Base-by-base conservation (phyloP, 1,140 invertebrate species). In the Drosophila sulfurigaster region DNA sequence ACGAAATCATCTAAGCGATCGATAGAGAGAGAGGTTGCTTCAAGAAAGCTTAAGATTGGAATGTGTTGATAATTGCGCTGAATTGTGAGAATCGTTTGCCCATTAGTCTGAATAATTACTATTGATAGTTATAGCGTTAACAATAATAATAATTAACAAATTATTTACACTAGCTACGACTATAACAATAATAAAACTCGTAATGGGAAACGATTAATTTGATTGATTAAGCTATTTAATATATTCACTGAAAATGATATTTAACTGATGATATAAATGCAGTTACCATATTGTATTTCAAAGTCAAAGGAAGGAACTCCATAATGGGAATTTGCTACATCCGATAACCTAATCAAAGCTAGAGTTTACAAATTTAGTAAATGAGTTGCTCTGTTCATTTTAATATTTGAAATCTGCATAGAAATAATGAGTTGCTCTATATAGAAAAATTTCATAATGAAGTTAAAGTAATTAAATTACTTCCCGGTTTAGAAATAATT, bases 221-320 rank as follows among this genome's bases (percentile, higher is more conserved):
- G 11, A 35, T 15, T 30, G 7, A 54, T 54, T 43, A 43, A 11
- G 10, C n/a, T 43, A 13, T 43, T 3, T 43, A 43, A 43, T 43
- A 1, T 38, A 10, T 38, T 8, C 35, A 11, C 35, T 38, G 35
- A 8, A 38, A 38, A 38, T 10, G 1, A 8, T 7, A 8, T 38
- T 38, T 10, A 38, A 38, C 3, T 8, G 7, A 10, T 38, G 35
- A 38, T 43, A 5, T 13, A n/a, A 43, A 43, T 43, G 13, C 5
- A 28, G n/a, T 30, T 13, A 3, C 6, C 13, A 11, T 28, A 51
- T 28, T 54, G 2, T 32, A 54, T 15, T 54, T 15, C 6, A 7
- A 54, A 54, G 13, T 35, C n/a, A 30, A 8, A 13, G 51, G 30
- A 54, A 54, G 51, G n/a, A 54, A 54, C 51, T 54, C 30, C 51